Conservation (phyloP, 2,797 vertebrate species). For the Sebastiscus albofasciatus region DNA sequence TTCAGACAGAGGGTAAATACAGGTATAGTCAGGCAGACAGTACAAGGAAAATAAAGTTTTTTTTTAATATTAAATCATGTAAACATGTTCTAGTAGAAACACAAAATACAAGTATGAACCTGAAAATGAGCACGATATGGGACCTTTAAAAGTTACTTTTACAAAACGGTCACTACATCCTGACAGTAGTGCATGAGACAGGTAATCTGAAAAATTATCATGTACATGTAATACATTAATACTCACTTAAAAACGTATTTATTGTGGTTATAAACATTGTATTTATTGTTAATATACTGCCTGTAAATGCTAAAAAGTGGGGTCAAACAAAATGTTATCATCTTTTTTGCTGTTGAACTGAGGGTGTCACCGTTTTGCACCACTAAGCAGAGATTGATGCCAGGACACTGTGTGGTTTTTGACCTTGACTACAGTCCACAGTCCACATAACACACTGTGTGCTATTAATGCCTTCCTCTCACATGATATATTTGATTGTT, state of each 20-base stretch:
- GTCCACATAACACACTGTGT: slow-evolving; percentile 16
- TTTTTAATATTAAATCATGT: too few relatives aligned
- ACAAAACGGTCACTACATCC: too few relatives aligned
- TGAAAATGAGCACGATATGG: too few relatives aligned
- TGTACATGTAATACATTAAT: not conserved
- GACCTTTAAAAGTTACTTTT: too few relatives aligned
- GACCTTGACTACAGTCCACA: slow-evolving; percentile 42
- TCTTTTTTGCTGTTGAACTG: not conserved
- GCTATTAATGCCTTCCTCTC: slow-evolving; percentile 21
- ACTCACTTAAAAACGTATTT: not conserved
- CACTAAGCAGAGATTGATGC: not conserved
- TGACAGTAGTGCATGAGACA: too few relatives aligned
- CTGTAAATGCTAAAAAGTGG: not conserved
- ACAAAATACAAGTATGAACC: too few relatives aligned
- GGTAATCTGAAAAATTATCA: too few relatives aligned
- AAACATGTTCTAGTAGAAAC: too few relatives aligned
- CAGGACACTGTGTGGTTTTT: slow-evolving; percentile 5
- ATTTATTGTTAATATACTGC: not conserved
- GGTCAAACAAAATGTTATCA: not conserved
- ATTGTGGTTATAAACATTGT: not conserved
- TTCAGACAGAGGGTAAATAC: too few relatives aligned
- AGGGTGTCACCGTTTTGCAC: not conserved
- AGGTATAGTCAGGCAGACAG: too few relatives aligned
- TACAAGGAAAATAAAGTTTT: rapidly evolving
- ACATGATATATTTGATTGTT: slow-evolving; percentile 50